Percentiles rank a stretch among this genome's conserved stretches.
Evolutionary conservation across 2,113 vertebrate genomes (phyloP).

Genomic region (Oryctolagus cuniculus): mOryCun1.1 NC_091447.1:33798001-33798500

Average conservation of each 20-base stretch:
- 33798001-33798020: conserved; percentile 92
- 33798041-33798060: conserved; percentile 10
- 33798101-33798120: background rate
- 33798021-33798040: conserved; percentile 91
- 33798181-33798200: background rate
- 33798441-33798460: background rate
- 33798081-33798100: background rate
- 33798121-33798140: background rate
- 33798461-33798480: conserved; percentile 5
- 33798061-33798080: background rate
- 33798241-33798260: background rate
- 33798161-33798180: conserved; percentile 18
- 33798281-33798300: background rate
- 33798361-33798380: background rate
- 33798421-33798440: conserved; percentile 19
- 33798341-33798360: background rate
- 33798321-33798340: background rate
- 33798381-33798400: background rate
- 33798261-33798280: background rate
- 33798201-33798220: background rate
- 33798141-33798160: background rate
- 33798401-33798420: background rate
- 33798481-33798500: background rate
- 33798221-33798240: background rate
- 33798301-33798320: background rate